Percentiles rank a stretch among this genome's conserved stretches.
Evolutionary conservation across 2,797 vertebrate species (phyloP).

Genomic region (Pantherophis alleghaniensis): DNA sequence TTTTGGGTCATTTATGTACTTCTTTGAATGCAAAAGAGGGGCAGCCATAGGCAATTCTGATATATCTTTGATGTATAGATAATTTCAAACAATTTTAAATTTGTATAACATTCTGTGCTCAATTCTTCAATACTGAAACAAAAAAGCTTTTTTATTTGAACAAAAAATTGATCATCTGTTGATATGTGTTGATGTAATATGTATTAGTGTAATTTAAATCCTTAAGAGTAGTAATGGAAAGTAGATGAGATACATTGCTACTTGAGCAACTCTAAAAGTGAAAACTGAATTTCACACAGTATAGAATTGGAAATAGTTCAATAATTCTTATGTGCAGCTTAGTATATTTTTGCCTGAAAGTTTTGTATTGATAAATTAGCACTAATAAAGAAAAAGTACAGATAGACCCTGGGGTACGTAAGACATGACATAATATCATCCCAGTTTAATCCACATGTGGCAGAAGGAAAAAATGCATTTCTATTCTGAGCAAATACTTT

Average conservation of each 20-base stretch:
- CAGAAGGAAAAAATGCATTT: background rate
- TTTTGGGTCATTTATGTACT: background rate
- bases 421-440: background rate
- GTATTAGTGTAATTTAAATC: background rate
- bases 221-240: background rate
- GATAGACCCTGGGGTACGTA: background rate
- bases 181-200: background rate
- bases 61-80: background rate
- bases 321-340: background rate
- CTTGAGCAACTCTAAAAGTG: background rate
- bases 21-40: background rate
- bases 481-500: background rate
- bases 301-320: background rate
- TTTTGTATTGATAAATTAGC: background rate
- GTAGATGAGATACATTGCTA: background rate
- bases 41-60: background rate
- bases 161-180: background rate
- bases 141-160: background rate
- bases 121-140: background rate
- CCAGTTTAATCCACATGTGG: background rate
- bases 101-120: rapidly evolving
- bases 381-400: background rate
- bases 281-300: background rate
- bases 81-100: background rate
- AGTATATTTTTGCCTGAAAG: background rate